Evolutionary conservation across 1,140 invertebrate genomes (phyloP).

Genomic region (Wiebesia pumilae): DNA sequence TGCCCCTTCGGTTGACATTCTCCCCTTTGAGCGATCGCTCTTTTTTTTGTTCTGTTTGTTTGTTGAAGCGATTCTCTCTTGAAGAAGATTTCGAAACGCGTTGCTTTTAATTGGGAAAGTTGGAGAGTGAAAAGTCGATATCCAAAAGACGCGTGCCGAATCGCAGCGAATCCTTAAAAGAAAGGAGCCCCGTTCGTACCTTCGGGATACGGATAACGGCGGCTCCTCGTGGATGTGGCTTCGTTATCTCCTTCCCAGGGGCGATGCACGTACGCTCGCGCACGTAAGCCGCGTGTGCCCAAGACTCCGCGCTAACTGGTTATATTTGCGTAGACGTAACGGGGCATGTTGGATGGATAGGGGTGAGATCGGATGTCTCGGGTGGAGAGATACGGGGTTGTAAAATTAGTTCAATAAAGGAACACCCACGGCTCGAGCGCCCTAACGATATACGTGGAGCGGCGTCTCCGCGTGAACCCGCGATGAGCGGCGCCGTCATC

Average conservation of each 20-base stretch:
- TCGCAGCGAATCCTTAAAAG: background rate
- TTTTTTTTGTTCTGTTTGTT: too few species aligned
- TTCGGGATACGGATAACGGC: background rate
- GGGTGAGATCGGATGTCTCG: background rate
- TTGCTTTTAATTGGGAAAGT: too few species aligned
- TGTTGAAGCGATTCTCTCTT: too few species aligned
- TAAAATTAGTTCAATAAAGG: conserved; percentile 72
- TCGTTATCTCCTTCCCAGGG: conserved; percentile 49
- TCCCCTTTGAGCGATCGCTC: too few species aligned
- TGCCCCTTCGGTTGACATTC: background rate
- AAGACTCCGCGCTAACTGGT: conserved; percentile 59
- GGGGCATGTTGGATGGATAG: conserved; percentile 65
- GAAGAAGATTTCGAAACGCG: too few species aligned
- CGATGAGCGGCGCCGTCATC: background rate
- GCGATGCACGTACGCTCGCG: background rate
- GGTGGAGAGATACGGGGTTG: conserved; percentile 58
- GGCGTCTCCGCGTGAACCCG: background rate
- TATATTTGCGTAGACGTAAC: conserved; percentile 69
- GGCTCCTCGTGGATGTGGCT: background rate
- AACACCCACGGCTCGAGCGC: conserved; percentile 64
- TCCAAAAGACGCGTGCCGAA: background rate
- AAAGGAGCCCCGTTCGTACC: background rate
- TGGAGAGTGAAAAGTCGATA: background rate
- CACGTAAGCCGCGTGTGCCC: background rate
- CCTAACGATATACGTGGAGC: conserved; percentile 35